Evolutionary conservation across 2,888 invertebrate genomes (phyloP).

Genomic region (Nomada flava): DNA sequence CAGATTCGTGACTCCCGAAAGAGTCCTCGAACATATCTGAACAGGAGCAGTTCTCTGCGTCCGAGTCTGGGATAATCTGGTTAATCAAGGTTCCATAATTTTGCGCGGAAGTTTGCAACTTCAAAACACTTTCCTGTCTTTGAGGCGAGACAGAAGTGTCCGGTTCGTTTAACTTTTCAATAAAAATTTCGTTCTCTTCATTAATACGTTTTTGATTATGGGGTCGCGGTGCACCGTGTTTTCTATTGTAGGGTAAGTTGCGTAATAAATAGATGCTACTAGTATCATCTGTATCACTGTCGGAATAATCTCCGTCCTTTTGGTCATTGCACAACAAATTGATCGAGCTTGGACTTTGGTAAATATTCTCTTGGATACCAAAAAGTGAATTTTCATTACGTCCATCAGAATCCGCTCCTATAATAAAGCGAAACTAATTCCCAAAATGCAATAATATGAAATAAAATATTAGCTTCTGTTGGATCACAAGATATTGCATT

Average conservation of each 20-base stretch:
- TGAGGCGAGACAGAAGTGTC: neutral
- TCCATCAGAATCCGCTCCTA: neutral
- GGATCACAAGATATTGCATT: neutral
- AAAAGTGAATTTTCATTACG: neutral
- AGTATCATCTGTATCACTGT: no score
- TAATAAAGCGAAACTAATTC: neutral
- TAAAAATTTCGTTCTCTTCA: neutral
- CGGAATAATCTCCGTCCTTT: neutral
- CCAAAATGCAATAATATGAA: neutral
- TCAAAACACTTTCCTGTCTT: neutral
- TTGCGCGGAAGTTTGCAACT: neutral
- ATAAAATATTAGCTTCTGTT: neutral
- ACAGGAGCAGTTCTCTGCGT: neutral
- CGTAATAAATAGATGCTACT: neutral
- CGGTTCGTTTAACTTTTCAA: neutral
- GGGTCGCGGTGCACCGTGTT: no score
- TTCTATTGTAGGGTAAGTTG: neutral
- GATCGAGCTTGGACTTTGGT: neutral
- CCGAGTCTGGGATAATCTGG: slow-evolving; percentile 38
- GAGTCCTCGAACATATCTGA: slow-evolving; percentile 33
- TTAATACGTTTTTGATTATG: neutral
- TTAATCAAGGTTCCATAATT: neutral
- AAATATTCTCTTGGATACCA: neutral
- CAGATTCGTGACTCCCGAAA: neutral
- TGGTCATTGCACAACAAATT: no score